phyloP scores from a whole-genome alignment of 64 coral and sea anemone genomes.

The Stylophora pistillata region DNA sequence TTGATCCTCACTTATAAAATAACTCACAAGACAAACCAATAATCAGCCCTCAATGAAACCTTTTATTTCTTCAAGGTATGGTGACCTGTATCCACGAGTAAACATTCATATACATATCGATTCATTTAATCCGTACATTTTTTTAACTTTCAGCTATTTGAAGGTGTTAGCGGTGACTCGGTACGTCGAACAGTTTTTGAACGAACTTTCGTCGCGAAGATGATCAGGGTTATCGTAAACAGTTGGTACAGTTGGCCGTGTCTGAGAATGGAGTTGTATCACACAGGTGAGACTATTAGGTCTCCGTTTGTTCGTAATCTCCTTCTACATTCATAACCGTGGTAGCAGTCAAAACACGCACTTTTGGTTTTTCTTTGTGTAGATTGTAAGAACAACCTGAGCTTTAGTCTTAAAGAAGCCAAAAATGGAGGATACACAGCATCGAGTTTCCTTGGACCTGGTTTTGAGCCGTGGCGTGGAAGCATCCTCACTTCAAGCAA shows the following conservation, averaged over 20 bases:
- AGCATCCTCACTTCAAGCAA: constrained; percentile 18
- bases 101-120: too few relatives aligned
- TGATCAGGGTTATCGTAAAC: background rate
- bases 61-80: too few relatives aligned
- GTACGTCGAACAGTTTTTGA: background rate
- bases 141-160: background rate
- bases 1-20: too few relatives aligned
- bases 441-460: constrained; percentile 27
- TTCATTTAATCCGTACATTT: background rate
- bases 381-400: constrained; percentile 40
- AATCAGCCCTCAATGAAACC: too few relatives aligned
- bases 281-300: background rate
- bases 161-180: background rate
- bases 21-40: too few relatives aligned
- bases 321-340: too few relatives aligned
- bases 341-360: background rate
- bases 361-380: background rate
- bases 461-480: constrained; percentile 40
- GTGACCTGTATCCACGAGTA: too few relatives aligned
- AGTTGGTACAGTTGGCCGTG: background rate
- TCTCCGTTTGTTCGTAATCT: background rate
- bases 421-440: constrained; percentile 14
- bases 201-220: background rate
- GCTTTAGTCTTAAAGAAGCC: constrained; percentile 8
- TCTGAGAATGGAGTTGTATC: constrained; percentile 1